Percentiles rank a stretch among this genome's conserved stretches.
Conservation (phyloP, 30 jellyfish, hydroid and myxozoan genomes). For the Cassiopea xamachana region DNA sequence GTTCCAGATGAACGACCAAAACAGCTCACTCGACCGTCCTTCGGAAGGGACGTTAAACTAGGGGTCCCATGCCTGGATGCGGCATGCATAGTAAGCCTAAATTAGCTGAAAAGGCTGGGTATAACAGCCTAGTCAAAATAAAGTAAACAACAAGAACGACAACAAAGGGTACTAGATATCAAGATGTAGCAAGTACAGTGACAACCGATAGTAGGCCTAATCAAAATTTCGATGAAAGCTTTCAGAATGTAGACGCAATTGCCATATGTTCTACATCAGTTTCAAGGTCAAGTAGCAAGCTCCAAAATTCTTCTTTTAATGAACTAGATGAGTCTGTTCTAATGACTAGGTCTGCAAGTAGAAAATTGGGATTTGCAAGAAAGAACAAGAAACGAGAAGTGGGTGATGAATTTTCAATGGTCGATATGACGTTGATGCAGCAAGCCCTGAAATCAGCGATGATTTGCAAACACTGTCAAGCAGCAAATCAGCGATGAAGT, state of each 20-base stretch:
- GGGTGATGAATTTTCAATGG: not conserved
- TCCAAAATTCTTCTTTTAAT: not conserved
- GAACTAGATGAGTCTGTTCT: not conserved
- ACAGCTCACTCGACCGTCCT: no score
- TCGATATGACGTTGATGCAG: not conserved
- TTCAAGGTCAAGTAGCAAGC: not conserved
- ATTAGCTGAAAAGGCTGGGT: no score
- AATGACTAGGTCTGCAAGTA: not conserved
- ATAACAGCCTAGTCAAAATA: no score
- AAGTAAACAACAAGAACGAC: no score
- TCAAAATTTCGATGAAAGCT: not conserved
- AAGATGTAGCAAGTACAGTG: not conserved
- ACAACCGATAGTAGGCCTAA: not conserved
- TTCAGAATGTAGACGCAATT: not conserved
- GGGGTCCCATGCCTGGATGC: no score
- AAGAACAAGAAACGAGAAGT: not conserved
- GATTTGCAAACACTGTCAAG: not conserved
- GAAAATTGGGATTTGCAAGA: not conserved
- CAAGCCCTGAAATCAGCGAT: constrained; percentile 1
- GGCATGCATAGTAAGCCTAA: no score
- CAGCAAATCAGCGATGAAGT: not conserved
- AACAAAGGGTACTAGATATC: not conserved
- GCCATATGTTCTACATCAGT: not conserved
- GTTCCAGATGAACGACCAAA: no score
- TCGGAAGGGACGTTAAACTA: no score